Base-by-base conservation (phyloP, 2,113 vertebrate genomes). In the Myotis brandtii region DNA sequence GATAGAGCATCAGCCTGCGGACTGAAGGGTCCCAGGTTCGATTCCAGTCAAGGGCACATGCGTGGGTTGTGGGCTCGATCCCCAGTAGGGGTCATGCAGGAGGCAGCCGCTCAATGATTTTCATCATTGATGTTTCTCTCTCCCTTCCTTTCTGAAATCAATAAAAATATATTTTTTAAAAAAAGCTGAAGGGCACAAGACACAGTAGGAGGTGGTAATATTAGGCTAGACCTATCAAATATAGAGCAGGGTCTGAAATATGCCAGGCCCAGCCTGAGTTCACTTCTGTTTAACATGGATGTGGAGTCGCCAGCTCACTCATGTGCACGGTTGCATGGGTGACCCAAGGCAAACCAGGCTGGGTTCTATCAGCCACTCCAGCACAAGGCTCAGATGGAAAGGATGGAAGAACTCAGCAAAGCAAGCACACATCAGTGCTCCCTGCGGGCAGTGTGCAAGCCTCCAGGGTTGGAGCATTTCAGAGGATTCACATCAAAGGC, bases 381-480 rank as follows among this genome's bases (percentile, higher is more conserved):
- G 54, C 17, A 21, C n/a, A 7, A 27, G 14, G 14, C 20, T 27
- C 3, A 43, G 21, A 27, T 1, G 12, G 50, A 6, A 48, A 79
- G 64, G n/a, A 54, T 3, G 11, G 34, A 10, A 17, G 75, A 27
- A 10, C 27, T 12, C 11, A 1, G 64, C 9, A n/a, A 54, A 1
- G 62, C 12, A 32, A 67, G 40, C n/a, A 23, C 1, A 2, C 6
- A 4, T 10, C 9, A 0, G 6, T 1, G 43, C n/a, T 64, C 54
- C 80, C 43, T 0, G 4, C 1, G 12, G 46, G 46, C 4, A 0
- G 1, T 21, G 2, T 64, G 82, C 64, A 79, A 50, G n/a, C 27
- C 52, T 72, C 43, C 34, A 2, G 50, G 27, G 30, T 25, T 5
- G 2, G 54, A 54, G 37, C 80, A 64, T 27, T 30, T 48, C 77